Base-by-base conservation (phyloP, 1,140 invertebrate genomes). In the Ceratitis capitata region DNA sequence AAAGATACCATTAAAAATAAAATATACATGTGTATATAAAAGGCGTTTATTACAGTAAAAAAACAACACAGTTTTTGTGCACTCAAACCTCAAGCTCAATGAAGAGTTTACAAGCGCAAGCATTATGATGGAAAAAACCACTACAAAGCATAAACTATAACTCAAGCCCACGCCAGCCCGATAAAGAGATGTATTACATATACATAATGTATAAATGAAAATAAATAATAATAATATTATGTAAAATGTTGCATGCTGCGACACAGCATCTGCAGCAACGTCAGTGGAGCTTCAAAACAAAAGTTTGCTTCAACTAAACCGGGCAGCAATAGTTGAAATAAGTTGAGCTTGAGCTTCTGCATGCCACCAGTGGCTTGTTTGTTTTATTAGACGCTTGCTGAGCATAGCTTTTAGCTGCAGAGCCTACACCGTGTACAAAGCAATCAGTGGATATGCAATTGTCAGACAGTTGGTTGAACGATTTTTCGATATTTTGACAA, bases 211-310 rank as follows among this genome's bases (percentile, higher is more conserved):
- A n/a, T n/a, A n/a, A n/a, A n/a, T n/a, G n/a, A n/a, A n/a, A n/a
- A n/a, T n/a, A n/a, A n/a, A n/a, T n/a, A n/a, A n/a, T n/a, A n/a
- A 61, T 23, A 61, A 61, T 12, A 12, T 3, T 12, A 61, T 32
- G 26, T 14, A 35, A 29, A 6, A 78, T 78, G 69, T 26, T 42
- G 39, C 35, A 47, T 78, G 35, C 35, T 10, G n/a, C 39, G 23
- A 39, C 39, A 42, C 69, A 78, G 69, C 69, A 78, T 78, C 35
- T 78, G 39, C 69, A 45, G 69, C 69, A 78, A 45, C 23, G 19
- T 10, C 19, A 26, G 69, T 23, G 16, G 69, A 78, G 35, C 32
- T 69, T 69, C 14, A 39, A 69, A 58, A 16, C 26, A 26, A 53
- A 32, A 4, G 51, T 19, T 1, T 26, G 12, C 29, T 7, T 35